Evolutionary conservation across 2,797 vertebrate species (phyloP).

Genomic region (Cirrhinus molitorella): DNA sequence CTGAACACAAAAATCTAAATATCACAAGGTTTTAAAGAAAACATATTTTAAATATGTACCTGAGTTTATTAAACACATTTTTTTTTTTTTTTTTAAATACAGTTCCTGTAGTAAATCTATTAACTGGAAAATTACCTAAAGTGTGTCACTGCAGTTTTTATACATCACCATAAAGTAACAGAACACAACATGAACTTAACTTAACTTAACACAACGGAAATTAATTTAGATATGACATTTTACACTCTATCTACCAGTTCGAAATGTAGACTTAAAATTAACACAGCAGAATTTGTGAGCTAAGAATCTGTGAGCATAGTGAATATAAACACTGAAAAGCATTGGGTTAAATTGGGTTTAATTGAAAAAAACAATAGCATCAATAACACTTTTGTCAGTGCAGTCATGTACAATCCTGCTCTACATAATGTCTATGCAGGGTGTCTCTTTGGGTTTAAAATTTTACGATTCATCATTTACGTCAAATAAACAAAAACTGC

Average conservation of each 20-base stretch:
- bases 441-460: neutral
- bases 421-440: neutral
- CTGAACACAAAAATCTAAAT: too few species aligned
- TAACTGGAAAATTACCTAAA: neutral
- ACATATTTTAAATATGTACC: too few species aligned
- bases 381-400: neutral
- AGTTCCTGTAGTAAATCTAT: too few species aligned
- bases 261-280: constrained; percentile 81
- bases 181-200: too few species aligned
- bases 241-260: constrained; percentile 84
- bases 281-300: constrained; percentile 87
- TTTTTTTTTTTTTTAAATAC: neutral
- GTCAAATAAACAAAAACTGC: constrained; percentile 50
- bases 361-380: too few species aligned
- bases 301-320: constrained; percentile 86
- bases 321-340: constrained; percentile 85
- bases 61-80: neutral
- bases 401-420: neutral
- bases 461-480: constrained; percentile 31
- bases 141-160: neutral
- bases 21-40: too few species aligned
- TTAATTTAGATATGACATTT: too few species aligned
- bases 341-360: constrained; percentile 86
- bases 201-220: too few species aligned
- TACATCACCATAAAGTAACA: neutral